These are phyloP conservation scores for Agrochola macilenta DNA, from an alignment of 2,888 invertebrate genomes.

Conservation along the genomic window DNA sequence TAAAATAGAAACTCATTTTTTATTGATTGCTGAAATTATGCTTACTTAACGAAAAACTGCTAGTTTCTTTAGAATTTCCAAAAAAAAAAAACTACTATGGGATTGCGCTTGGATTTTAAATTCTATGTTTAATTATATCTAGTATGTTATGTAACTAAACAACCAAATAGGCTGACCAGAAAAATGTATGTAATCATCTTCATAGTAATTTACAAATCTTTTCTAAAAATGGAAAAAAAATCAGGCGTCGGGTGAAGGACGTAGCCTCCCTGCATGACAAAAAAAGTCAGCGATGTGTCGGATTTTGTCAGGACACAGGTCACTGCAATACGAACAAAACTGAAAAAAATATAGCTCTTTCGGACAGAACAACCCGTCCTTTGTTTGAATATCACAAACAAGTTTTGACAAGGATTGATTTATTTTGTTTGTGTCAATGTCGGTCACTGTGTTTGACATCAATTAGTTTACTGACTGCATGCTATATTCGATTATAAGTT, in stretches of 20 bases:
- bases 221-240: conserved; percentile 6
- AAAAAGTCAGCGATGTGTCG: conserved; percentile 25
- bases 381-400: conserved; percentile 22
- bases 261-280: conserved; percentile 15
- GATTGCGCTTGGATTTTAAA: too few relatives aligned
- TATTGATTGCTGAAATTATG: too few relatives aligned
- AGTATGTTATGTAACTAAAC: too few relatives aligned
- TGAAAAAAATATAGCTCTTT: conserved; percentile 26
- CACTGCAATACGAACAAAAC: conserved; percentile 8
- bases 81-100: too few relatives aligned
- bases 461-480: not conserved
- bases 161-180: too few relatives aligned
- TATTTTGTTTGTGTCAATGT: not conserved
- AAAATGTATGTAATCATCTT: not conserved
- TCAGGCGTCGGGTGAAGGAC: not conserved
- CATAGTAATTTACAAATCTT: not conserved
- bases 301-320: conserved; percentile 19
- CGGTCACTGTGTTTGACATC: conserved; percentile 13
- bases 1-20: too few relatives aligned
- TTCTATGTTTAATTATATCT: too few relatives aligned
- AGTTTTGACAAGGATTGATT: conserved; percentile 30
- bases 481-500: too few relatives aligned
- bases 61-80: too few relatives aligned
- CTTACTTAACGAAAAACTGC: too few relatives aligned
- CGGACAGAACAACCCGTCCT: not conserved